phyloP scores from a whole-genome alignment of 2,113 vertebrate species.

The Naja naja region DNA sequence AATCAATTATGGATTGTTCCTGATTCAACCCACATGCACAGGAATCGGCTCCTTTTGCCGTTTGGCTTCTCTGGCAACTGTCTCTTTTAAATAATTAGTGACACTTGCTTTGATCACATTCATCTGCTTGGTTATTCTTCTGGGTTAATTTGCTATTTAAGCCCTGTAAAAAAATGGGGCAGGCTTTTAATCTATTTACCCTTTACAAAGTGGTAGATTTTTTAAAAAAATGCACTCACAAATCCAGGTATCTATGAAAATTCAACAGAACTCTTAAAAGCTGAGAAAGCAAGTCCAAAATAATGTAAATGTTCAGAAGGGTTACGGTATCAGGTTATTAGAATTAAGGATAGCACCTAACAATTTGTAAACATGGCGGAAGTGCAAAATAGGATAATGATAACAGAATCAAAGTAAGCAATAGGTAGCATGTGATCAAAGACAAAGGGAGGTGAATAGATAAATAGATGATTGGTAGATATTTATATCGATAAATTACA shows the following conservation, averaged over 20 bases:
- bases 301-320: constrained; percentile 31
- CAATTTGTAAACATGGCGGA: background rate
- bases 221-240: background rate
- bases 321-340: constrained; percentile 21
- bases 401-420: constrained; percentile 34
- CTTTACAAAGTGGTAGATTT: constrained; percentile 58
- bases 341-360: background rate
- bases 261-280: background rate
- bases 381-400: constrained; percentile 19
- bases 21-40: constrained; percentile 98
- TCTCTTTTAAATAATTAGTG: constrained; percentile 86
- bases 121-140: constrained; percentile 80
- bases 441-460: background rate
- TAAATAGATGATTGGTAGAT: background rate
- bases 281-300: background rate
- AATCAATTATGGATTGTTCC: constrained; percentile 96
- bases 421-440: background rate
- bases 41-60: constrained; percentile 77
- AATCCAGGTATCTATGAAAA: background rate
- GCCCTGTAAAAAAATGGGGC: constrained; percentile 67
- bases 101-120: constrained; percentile 85
- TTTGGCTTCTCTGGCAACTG: constrained; percentile 76
- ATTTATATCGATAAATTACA: too few relatives aligned
- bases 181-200: constrained; percentile 67
- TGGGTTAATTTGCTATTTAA: constrained; percentile 80